Evolutionary conservation across 2,888 invertebrate genomes (phyloP), one percentile per base, ranked within the genome.

Genomic region (Stenolophus ochropezus): DNA sequence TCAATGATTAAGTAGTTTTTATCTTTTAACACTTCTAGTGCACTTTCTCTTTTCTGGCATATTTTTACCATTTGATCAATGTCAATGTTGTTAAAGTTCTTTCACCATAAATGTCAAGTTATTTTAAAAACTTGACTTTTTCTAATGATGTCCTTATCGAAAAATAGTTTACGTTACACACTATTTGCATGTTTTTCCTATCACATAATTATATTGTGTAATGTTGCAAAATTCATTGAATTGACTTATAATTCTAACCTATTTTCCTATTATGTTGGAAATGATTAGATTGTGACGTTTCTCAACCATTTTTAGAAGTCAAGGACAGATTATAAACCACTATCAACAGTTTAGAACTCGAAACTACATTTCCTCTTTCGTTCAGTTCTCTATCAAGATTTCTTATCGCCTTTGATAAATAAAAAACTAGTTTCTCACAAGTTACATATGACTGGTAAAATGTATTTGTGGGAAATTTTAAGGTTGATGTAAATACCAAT

Each of bases 71-170:
- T 53, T 53, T 53, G 18, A 5, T 11, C 4, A 8, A 20, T 56
- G 4, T 21, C 0, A 5, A 56, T 11, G 56, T 20, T 20, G 16
- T 56, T 20, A 20, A 56, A 21, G 21, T 56, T 18, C 18, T 56
- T 53, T 56, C 4, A 8, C 5, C 25, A 23, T 61, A 61, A 61
- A 61, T 61, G 61, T 61, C 25, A 61, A 27, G 25, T n/a, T 61
- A 14, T 61, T 61, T 61, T 11, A 25, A 58, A 58, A 21, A 58
- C 21, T 53, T 18, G 53, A 53, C 53, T 18, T 18, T 53, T 53
- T 53, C 6, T 18, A 56, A 23, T 3, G 4, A 33, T 8, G 2
- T 33, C 8, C 33, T 33, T 4, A 42, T 42, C 8, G 8, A 42
- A n/a, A n/a, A 33, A 33, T 33, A 33, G 4, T 2, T 2, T 2